A percentile compares a stretch with the other conserved stretches of the same genome.
These are phyloP conservation scores for Orthonychiurus folsomi DNA, from an alignment of 2,888 invertebrate genomes.

Conservation along the genomic window DNA sequence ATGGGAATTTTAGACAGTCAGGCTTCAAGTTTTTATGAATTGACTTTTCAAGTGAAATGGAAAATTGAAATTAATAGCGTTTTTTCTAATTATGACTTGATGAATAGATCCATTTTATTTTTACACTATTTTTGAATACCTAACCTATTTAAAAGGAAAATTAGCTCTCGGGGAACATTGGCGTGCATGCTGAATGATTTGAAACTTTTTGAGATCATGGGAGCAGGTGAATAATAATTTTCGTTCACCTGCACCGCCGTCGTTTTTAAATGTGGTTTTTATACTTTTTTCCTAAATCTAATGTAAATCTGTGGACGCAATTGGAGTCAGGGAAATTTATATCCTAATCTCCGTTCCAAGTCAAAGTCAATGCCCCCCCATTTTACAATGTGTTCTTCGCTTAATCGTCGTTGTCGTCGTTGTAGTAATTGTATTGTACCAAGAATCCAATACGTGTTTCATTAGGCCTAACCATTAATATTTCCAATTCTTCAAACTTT, in stretches of 20 bases:
- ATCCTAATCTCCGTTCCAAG: not conserved
- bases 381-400: not conserved
- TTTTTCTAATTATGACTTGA: not conserved
- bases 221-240: too few species aligned
- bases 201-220: too few species aligned
- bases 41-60: too few species aligned
- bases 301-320: too few species aligned
- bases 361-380: not conserved
- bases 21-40: not conserved
- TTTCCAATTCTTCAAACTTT: not conserved
- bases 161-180: not conserved
- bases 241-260: too few species aligned
- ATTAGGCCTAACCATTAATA: too few species aligned
- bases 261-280: too few species aligned
- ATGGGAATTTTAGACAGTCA: not conserved
- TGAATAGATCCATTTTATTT: conserved; percentile 1
- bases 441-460: not conserved
- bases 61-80: too few species aligned
- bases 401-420: not conserved
- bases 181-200: not conserved
- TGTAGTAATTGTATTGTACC: not conserved
- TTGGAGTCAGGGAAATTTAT: too few species aligned
- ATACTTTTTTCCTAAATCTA: not conserved
- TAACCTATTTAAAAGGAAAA: not conserved
- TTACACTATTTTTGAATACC: not conserved